Evolutionary conservation across 2,888 invertebrate genomes (phyloP), one percentile per base, ranked within the genome.

Genomic region (Sinotaia quadrata): DNA sequence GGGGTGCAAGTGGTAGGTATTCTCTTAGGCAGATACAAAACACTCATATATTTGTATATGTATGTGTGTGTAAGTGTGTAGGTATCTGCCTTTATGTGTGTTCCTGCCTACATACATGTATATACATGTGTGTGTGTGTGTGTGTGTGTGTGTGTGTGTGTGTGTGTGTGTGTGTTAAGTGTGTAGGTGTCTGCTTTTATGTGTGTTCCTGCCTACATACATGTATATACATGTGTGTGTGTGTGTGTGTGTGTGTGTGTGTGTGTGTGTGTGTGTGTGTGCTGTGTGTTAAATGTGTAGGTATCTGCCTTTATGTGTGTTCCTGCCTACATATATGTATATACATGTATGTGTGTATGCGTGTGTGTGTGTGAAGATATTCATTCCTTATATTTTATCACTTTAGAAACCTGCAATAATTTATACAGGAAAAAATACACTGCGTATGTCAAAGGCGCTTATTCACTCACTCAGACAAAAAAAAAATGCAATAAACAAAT

Each of bases 171-270:
- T n/a, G n/a, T n/a, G n/a, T n/a, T n/a, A 1, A 44, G 44, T 18
- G n/a, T 18, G 44, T 15, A 44, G n/a, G n/a, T n/a, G 15, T 44
- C 44, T 18, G 15, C n/a, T 15, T 18, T 44, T 44, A 44, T 18
- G 15, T n/a, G 44, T 18, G 15, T 18, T n/a, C n/a, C 44, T 44
- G 15, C 44, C 15, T n/a, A 44, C 15, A 44, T 47, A 24, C 24
- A 24, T 47, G 47, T 47, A 24, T 2, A 24, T 18, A 24, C 2
- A 24, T 18, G 49, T 49, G 49, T 3, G 49, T 49, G 49, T 3
- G 49, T 49, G 49, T 47, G 47, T 47, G 47, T 47, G 47, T 47
- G 47, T 47, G 47, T 47, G 47, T 47, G 47, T 47, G 47, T 47
- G 47, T 47, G 47, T 47, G 47, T 47, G 49, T 49, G 49, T 49